Percentiles rank a stretch among this genome's conserved stretches.
Evolutionary conservation across 2,888 invertebrate genomes (phyloP).

Genomic region (Meliscaeva auricollis): DNA sequence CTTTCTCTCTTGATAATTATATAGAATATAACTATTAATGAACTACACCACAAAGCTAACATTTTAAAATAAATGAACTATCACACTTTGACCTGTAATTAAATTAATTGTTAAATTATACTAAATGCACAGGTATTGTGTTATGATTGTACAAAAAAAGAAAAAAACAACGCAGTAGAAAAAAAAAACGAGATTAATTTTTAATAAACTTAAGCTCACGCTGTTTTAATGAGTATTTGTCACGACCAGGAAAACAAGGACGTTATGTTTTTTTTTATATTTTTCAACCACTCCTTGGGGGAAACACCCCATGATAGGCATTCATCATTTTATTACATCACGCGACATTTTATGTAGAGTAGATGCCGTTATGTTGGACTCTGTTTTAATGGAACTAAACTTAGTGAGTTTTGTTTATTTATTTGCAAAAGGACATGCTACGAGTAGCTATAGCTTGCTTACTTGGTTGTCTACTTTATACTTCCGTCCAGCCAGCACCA

Average conservation of each 20-base stretch:
- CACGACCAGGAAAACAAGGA: conserved; percentile 57
- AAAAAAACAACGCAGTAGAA: not conserved
- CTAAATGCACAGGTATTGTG: not conserved
- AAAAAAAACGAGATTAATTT: conserved; percentile 29
- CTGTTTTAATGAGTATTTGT: conserved; percentile 63
- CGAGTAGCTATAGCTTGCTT: too few relatives aligned
- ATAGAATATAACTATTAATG: too few relatives aligned
- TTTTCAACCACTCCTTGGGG: conserved; percentile 66
- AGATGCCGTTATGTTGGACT: conserved; percentile 22
- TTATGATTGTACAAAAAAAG: not conserved
- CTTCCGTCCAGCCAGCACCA: not conserved
- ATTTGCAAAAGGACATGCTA: conserved; percentile 47
- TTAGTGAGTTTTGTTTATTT: conserved; percentile 57
- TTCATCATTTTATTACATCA: conserved; percentile 71
- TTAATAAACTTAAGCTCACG: conserved; percentile 49
- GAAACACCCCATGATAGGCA: conserved; percentile 61
- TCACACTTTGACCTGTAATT: conserved; percentile 24
- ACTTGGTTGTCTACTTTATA: not conserved
- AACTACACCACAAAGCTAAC: not conserved
- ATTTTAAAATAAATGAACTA: conserved; percentile 20
- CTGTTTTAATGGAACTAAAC: conserved; percentile 54
- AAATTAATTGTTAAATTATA: conserved; percentile 38
- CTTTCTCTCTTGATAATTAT: too few relatives aligned
- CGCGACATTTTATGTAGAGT: conserved; percentile 52
- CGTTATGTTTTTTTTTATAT: conserved; percentile 35